Percentiles rank a stretch among this genome's conserved stretches.
phyloP scores from a whole-genome alignment of 2,888 invertebrate species.

The Erebia epiphron region DNA sequence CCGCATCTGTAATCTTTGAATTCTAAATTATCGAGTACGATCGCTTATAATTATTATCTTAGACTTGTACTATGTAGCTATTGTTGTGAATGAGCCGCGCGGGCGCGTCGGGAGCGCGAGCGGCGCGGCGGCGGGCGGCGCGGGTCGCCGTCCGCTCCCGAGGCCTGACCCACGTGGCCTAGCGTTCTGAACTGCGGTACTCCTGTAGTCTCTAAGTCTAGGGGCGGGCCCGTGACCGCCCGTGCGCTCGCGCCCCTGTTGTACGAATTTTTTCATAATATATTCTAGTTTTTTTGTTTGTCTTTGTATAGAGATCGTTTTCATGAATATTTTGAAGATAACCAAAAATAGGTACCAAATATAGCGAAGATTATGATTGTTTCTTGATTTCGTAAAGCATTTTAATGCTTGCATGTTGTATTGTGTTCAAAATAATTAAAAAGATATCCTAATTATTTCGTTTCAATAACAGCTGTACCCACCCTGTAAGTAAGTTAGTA shows the following conservation, averaged over 20 bases:
- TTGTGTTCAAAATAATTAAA: constrained; percentile 83
- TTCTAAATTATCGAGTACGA: constrained; percentile 69
- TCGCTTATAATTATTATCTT: constrained; percentile 74
- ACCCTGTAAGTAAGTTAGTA: constrained; percentile 35
- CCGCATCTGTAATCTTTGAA: constrained; percentile 62
- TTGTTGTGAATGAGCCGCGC: constrained; percentile 63
- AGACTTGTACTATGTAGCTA: constrained; percentile 74
- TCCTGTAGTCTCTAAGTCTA: constrained; percentile 43
- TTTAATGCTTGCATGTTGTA: constrained; percentile 83
- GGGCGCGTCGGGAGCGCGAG: constrained; percentile 43
- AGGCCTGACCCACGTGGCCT: constrained; percentile 37
- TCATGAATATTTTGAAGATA: constrained; percentile 77
- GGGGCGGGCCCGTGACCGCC: constrained; percentile 48
- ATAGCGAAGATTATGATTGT: constrained; percentile 78
- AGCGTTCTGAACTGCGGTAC: constrained; percentile 33
- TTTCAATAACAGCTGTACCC: constrained; percentile 45
- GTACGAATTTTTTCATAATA: constrained; percentile 79
- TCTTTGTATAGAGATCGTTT: constrained; percentile 78
- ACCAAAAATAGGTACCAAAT: constrained; percentile 83
- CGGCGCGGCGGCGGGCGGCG: constrained; percentile 43
- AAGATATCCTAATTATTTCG: constrained; percentile 65
- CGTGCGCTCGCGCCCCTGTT: constrained; percentile 65
- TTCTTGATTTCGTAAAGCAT: constrained; percentile 81
- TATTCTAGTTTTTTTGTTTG: constrained; percentile 79
- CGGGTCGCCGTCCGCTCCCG: constrained; percentile 32